Evolutionary conservation across 2,113 vertebrate genomes (phyloP).

Genomic region (Macrotis lagotis): DNA sequence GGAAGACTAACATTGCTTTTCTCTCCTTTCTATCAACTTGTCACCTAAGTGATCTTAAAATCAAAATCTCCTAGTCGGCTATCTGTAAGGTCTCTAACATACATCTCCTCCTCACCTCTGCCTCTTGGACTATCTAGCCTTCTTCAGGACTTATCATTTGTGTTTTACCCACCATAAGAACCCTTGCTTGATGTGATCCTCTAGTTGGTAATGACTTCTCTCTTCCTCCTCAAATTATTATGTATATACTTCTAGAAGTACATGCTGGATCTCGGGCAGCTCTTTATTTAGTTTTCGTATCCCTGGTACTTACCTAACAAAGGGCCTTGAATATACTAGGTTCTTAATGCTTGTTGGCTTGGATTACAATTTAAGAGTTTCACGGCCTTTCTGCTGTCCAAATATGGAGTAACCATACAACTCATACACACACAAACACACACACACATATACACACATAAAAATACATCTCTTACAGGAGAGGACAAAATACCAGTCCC

Average conservation of each 20-base stretch:
- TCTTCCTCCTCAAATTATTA: background rate
- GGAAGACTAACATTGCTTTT: slow-evolving; percentile 28
- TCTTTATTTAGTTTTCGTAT: background rate
- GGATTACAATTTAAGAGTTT: background rate
- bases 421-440: slow-evolving; percentile 10
- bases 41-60: background rate
- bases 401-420: slow-evolving; percentile 16
- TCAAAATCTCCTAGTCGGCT: slow-evolving; percentile 3
- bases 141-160: background rate
- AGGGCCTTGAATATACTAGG: background rate
- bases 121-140: background rate
- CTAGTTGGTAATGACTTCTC: background rate
- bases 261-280: background rate
- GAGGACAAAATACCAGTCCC: background rate
- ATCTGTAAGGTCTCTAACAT: background rate
- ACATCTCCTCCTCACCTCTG: background rate
- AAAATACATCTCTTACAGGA: background rate
- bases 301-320: background rate
- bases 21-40: background rate
- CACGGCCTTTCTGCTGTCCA: background rate
- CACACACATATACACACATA: slow-evolving; percentile 17
- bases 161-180: background rate
- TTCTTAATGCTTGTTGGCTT: background rate
- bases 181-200: background rate
- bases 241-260: background rate